Base-by-base conservation (phyloP, 2,888 invertebrate genomes). In the Leucophenga montana region DNA sequence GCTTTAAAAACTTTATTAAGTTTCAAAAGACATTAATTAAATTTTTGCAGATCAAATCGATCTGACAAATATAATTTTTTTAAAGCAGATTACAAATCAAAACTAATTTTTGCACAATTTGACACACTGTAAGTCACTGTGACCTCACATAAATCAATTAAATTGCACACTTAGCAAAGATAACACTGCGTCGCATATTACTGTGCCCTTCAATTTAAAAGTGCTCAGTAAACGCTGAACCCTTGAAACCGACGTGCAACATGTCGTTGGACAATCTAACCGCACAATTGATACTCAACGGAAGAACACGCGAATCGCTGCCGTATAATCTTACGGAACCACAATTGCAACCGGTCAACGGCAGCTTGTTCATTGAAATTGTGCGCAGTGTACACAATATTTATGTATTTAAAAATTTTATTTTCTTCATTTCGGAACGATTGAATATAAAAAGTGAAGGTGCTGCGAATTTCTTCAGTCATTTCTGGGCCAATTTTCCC, bases 351-450 rank as follows among this genome's bases (percentile, higher is more conserved):
- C 48, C 59, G 53, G 70, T 85, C 1, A 76, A 77, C 50, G 77
- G 68, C 6, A 69, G 64, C 0, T 80, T 85, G 44, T 64, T 84
- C 0, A 67, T 85, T 3, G 69, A 82, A 2, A 33, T 85, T 6
- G 44, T 85, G n/a, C 48, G 44, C 0, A 70, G 72, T 14, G 67
- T 85, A 18, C 67, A 83, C 50, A 65, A 73, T 3, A 18, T 75
- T 13, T 77, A 80, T 56, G 67, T 74, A 3, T 86, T 86, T 16
- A 77, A 76, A 59, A 86, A 83, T 65, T 77, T 84, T 14, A 73
- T 85, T 0, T 81, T 86, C n/a, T 85, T 79, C 56, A 74, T 86
- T 66, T 83, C 86, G 53, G 80, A 84, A 48, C 57, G 73, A 13
- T 64, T 86, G n/a, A 68, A 75, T n/a, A 18, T 75, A 1, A 75